Conservation (phyloP, 2,797 vertebrate genomes). For the Coilia nasus region DNA sequence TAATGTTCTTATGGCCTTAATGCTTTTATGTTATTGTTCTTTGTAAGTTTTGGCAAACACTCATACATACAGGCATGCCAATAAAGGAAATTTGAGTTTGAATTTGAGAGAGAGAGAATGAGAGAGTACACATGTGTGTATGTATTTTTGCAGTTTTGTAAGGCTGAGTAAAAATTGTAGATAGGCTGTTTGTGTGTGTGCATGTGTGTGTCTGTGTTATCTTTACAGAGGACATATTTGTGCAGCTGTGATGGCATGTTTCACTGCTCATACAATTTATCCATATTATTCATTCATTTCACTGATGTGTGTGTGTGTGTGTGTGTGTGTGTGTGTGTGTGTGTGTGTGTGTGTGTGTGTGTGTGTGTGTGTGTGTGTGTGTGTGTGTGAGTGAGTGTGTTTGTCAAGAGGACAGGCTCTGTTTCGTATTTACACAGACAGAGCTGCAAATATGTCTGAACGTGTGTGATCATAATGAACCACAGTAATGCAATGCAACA, state of each 20-base stretch:
- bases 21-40: no score
- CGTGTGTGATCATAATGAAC: constrained; percentile 7
- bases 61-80: no score
- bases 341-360: neutral
- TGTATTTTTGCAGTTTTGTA: neutral
- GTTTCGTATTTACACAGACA: neutral
- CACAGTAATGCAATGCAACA: constrained; percentile 11
- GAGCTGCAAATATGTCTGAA: constrained; percentile 5
- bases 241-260: constrained; percentile 3
- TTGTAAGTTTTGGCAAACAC: no score
- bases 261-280: constrained; percentile 5
- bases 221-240: neutral
- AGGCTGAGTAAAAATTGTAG: no score
- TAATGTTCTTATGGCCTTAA: no score
- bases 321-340: no score
- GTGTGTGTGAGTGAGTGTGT: neutral
- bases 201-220: no score
- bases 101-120: no score
- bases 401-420: neutral
- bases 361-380: neutral
- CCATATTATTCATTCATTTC: neutral
- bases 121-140: neutral
- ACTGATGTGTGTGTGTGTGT: neutral
- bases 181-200: neutral
- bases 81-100: no score